These are phyloP conservation scores for Acleris emargana DNA, from an alignment of 2,888 invertebrate genomes.

Conservation along the genomic window DNA sequence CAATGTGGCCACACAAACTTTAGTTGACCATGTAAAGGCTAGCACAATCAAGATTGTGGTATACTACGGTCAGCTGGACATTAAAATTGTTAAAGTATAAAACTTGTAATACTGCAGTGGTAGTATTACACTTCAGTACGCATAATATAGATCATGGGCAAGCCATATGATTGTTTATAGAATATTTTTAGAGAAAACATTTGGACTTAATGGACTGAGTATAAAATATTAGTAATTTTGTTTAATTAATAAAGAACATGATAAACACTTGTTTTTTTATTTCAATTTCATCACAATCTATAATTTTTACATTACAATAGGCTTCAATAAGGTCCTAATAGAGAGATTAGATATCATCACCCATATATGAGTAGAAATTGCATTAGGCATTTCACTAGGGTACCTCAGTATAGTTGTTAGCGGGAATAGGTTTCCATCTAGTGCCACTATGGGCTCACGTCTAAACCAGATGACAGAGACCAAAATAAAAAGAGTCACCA, in stretches of 20 bases:
- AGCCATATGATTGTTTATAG: conserved; percentile 61
- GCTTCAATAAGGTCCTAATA: conserved; percentile 68
- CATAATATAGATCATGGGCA: conserved; percentile 61
- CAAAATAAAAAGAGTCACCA: conserved; percentile 61
- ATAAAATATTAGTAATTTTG: conserved; percentile 75
- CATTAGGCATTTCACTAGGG: conserved; percentile 71
- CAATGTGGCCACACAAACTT: no score
- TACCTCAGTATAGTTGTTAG: conserved; percentile 68
- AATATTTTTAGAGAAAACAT: conserved; percentile 69
- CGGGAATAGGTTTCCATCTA: conserved; percentile 71
- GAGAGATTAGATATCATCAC: conserved; percentile 75
- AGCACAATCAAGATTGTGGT: conserved; percentile 13
- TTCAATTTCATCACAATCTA: background rate
- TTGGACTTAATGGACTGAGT: conserved; percentile 74
- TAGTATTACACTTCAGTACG: conserved; percentile 39
- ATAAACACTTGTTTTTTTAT: conserved; percentile 51
- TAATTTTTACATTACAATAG: conserved; percentile 53
- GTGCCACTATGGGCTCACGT: conserved; percentile 68
- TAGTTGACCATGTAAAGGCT: no score
- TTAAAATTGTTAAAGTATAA: conserved; percentile 7
- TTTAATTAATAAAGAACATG: conserved; percentile 68
- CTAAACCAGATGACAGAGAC: conserved; percentile 73
- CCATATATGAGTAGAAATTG: conserved; percentile 76
- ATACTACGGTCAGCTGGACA: conserved; percentile 3
- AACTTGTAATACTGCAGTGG: conserved; percentile 19